A percentile compares a stretch with the other conserved stretches of the same genome.
Conservation (phyloP, 2,888 invertebrate genomes). For the Encarsia formosa region DNA sequence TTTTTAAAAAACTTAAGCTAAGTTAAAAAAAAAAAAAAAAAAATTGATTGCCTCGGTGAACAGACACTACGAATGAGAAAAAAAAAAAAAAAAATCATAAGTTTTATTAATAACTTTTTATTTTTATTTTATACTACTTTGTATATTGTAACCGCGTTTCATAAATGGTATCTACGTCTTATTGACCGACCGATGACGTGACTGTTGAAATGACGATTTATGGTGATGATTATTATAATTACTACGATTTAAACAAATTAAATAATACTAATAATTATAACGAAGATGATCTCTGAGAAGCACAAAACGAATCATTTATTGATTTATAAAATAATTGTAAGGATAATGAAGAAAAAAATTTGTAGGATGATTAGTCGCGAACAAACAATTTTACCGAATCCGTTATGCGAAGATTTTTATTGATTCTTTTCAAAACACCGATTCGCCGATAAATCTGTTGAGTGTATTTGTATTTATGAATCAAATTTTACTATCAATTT, state of each 20-base stretch:
- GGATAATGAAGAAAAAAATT: constrained; percentile 5
- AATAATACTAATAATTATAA: constrained; percentile 8
- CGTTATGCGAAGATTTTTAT: constrained; percentile 18
- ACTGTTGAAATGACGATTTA: constrained; percentile 14
- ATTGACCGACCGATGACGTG: constrained; percentile 19
- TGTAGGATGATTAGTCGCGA: constrained; percentile 22
- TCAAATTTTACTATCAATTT: too few relatives aligned
- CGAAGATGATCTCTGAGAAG: constrained; percentile 46
- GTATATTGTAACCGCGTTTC: constrained; percentile 48
- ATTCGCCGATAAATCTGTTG: constrained; percentile 23
- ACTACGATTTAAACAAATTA: too few relatives aligned
- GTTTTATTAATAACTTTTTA: constrained; percentile 45
- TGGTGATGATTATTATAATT: constrained; percentile 17
- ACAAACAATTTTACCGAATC: constrained; percentile 15
- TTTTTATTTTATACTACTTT: constrained; percentile 51
- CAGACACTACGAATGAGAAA: constrained; percentile 33
- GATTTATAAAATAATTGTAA: constrained; percentile 22
- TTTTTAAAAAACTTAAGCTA: constrained; percentile 8
- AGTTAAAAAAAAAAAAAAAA: constrained; percentile 1
- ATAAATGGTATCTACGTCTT: constrained; percentile 23
- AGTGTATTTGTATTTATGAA: constrained; percentile 12
- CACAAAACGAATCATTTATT: constrained; percentile 48
- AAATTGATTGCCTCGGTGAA: constrained; percentile 15
- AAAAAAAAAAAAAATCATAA: too few relatives aligned
- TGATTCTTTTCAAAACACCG: constrained; percentile 11